phyloP scores from a whole-genome alignment of 2,797 vertebrate species.

The Heterohyrax brucei region DNA sequence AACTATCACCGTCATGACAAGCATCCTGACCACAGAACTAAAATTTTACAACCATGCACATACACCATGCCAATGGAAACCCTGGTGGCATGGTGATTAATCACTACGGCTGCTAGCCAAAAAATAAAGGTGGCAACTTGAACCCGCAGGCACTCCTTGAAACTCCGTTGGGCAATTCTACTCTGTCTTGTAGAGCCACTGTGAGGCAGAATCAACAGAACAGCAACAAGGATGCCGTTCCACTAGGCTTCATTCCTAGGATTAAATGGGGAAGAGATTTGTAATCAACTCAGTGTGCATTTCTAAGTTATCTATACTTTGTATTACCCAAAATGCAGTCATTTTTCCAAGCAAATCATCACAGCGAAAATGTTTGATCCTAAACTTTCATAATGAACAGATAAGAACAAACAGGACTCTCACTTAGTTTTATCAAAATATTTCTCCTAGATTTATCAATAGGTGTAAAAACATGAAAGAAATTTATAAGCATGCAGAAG shows the following conservation, averaged over 20 bases:
- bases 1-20: not conserved
- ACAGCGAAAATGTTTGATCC: not conserved
- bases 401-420: not conserved
- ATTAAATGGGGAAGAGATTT: constrained; percentile 8
- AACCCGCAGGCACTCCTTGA: too few species aligned
- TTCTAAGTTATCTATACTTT: not conserved
- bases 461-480: constrained; percentile 48
- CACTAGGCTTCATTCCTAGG: not conserved
- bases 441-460: not conserved
- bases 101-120: too few species aligned
- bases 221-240: too few species aligned
- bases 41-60: not conserved
- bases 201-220: too few species aligned
- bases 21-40: not conserved
- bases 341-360: constrained; percentile 9
- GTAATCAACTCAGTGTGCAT: not conserved
- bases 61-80: too few species aligned
- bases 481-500: not conserved
- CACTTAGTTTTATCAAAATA: not conserved
- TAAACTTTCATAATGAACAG: not conserved
- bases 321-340: not conserved
- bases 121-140: too few species aligned
- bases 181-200: too few species aligned
- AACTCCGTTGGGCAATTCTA: too few species aligned
- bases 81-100: too few species aligned